Evolutionary conservation across 2,113 vertebrate species (phyloP).

Genomic region (Cryptomyrus ogoouensis): DNA sequence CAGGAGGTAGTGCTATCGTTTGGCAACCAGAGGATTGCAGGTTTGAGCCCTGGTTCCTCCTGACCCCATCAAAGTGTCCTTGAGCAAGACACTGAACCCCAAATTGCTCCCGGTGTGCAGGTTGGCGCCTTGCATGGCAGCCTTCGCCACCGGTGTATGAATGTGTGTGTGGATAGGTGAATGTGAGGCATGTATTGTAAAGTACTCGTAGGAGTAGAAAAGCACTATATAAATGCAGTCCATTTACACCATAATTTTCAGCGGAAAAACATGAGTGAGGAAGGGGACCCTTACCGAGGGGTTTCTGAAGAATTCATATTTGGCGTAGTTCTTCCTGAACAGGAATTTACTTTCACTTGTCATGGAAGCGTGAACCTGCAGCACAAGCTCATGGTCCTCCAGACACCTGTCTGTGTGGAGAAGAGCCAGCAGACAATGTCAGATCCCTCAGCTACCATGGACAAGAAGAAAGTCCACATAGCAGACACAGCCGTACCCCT

Average conservation of each 20-base stretch:
- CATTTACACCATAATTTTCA: not conserved
- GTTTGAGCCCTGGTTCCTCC: too few relatives aligned
- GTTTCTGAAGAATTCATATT: conserved; percentile 97
- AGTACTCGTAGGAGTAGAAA: too few relatives aligned
- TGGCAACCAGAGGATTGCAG: too few relatives aligned
- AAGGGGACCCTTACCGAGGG: conserved; percentile 70
- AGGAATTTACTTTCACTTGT: conserved; percentile 88
- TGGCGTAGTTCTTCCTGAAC: conserved; percentile 97
- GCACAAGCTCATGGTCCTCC: conserved; percentile 92
- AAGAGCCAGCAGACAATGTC: not conserved
- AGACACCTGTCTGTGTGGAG: conserved; percentile 75
- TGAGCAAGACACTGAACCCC: too few relatives aligned
- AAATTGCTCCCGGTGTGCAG: too few relatives aligned
- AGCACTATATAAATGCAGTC: too few relatives aligned
- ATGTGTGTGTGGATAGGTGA: too few relatives aligned
- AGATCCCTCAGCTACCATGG: conserved; percentile 9
- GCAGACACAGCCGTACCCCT: not conserved
- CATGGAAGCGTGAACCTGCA: conserved; percentile 84
- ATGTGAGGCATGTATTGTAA: too few relatives aligned
- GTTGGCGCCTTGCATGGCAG: too few relatives aligned
- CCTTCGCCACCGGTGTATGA: too few relatives aligned
- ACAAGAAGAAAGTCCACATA: not conserved
- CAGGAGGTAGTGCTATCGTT: too few relatives aligned
- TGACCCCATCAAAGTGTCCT: too few relatives aligned
- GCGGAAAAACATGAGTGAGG: not conserved